These are phyloP conservation scores for Erpornis zantholeuca DNA, from an alignment of 2,113 vertebrate species.

Conservation along the genomic window DNA sequence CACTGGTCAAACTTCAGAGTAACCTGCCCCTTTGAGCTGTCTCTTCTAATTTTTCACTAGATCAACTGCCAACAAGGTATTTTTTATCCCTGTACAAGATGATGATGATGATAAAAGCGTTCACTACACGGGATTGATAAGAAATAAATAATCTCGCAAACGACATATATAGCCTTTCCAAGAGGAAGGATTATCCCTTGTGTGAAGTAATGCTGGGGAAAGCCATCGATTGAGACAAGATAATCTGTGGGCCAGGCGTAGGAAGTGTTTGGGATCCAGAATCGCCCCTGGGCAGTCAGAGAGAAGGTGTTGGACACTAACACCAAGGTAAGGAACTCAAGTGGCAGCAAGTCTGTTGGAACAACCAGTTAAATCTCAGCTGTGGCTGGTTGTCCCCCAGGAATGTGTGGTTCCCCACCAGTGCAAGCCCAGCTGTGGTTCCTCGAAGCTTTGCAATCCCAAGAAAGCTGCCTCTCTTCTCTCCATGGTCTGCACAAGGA, in stretches of 20 bases:
- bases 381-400: accelerated
- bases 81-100: not conserved
- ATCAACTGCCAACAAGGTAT: not conserved
- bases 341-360: not conserved
- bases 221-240: not conserved
- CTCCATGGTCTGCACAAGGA: not conserved
- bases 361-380: not conserved
- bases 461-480: not conserved
- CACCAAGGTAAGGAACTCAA: not conserved
- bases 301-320: not conserved
- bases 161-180: not conserved
- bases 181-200: not conserved
- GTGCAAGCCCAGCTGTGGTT: not conserved
- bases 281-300: not conserved
- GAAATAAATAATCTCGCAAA: not conserved
- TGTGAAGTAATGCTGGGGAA: not conserved
- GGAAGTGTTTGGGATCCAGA: not conserved
- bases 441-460: not conserved
- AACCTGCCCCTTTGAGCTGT: not conserved
- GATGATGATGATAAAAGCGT: not conserved
- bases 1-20: not conserved
- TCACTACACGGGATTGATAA: not conserved
- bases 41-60: not conserved
- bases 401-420: not conserved
- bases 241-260: not conserved